Evolutionary conservation across 2,888 invertebrate species (phyloP), one percentile per base, ranked within the genome.

Genomic region (Dynastes grantii): DNA sequence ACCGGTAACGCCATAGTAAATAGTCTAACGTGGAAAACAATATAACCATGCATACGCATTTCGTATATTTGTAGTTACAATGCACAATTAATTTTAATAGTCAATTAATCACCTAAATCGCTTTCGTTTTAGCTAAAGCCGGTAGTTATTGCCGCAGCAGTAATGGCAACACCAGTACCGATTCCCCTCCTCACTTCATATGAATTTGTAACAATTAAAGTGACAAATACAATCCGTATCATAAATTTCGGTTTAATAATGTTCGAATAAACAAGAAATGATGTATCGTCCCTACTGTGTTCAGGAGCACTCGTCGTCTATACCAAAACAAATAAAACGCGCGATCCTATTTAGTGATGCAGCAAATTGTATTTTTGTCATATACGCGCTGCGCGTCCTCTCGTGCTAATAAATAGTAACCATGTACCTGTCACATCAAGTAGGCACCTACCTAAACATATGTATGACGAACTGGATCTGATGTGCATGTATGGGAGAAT

Each of bases 211-310:
- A 86, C 86, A 86, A 86, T 86, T 86, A 86, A 86, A 86, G 86
- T 85, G 87, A 87, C 87, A 86, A 86, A 86, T 84, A 84, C 86
- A 86, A 87, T 86, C 85, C 84, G 84, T 79, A 79, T 83, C 85
- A 86, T 87, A 87, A 87, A 87, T 87, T 84, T 84, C 83, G 84
- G 85, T 86, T 86, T 86, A 87, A 87, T 86, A 87, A 75, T 70
- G 75, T 76, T 64, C 76, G 77, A 76, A 79, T 76, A 79, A 80
- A 81, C 81, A 81, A 80, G 79, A 81, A 81, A 79, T 81, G 79
- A 81, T 80, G 76, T 79, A 80, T 81, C 13, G 76, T 76, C 70
- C 61, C 68, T 51, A 51, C 51, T 49, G 76, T 70, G 49, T 67
- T 67, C 67, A 67, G 73, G 73, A 55, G 55, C 73, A 73, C 73